These are phyloP conservation scores for Orchestia grillus DNA, from an alignment of 1,140 invertebrate genomes.

Conservation along the genomic window DNA sequence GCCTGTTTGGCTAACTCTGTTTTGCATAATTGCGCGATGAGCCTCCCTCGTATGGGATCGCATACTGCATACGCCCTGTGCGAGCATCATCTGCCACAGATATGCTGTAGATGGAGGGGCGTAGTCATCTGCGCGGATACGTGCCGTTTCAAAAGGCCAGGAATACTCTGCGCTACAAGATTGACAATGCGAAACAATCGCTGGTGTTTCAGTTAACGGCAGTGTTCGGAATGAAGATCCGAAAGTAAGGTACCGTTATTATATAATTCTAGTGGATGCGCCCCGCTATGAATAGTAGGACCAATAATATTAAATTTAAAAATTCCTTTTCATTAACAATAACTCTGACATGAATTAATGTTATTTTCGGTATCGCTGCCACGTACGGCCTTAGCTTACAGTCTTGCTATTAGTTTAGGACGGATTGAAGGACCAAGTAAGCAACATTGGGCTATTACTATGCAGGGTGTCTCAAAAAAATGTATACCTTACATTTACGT, in stretches of 20 bases:
- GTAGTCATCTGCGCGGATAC: neutral
- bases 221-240: neutral
- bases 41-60: neutral
- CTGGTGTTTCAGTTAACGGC: neutral
- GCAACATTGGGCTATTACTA: too few relatives aligned
- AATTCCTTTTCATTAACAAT: too few relatives aligned
- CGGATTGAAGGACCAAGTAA: too few relatives aligned
- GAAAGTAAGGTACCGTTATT: neutral
- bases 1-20: neutral
- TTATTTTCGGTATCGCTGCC: too few relatives aligned
- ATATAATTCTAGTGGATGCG: too few relatives aligned
- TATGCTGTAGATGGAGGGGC: neutral
- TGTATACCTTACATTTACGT: too few relatives aligned
- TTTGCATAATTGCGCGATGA: constrained; percentile 10
- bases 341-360: too few relatives aligned
- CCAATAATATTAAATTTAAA: too few relatives aligned
- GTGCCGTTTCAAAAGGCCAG: neutral
- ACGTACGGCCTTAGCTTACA: too few relatives aligned
- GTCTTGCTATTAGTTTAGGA: too few relatives aligned
- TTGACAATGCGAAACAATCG: neutral
- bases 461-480: too few relatives aligned
- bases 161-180: neutral
- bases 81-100: neutral
- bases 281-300: too few relatives aligned
- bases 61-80: neutral